A percentile compares a stretch with the other conserved stretches of the same genome.
These are phyloP conservation scores for Bagarius yarrelli DNA, from an alignment of 2,113 vertebrate genomes.

Conservation along the genomic window DNA sequence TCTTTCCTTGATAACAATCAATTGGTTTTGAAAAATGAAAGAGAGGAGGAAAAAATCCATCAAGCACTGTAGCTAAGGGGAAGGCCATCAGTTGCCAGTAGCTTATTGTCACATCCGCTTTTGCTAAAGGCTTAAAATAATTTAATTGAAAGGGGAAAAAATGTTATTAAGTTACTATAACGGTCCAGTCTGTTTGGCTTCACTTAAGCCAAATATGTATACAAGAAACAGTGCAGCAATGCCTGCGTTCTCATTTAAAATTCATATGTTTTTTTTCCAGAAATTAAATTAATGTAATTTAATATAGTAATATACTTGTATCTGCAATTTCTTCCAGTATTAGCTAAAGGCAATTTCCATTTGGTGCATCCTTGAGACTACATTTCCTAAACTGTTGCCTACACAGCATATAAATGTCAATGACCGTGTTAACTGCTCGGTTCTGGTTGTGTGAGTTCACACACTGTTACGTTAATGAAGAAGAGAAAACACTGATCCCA, in stretches of 20 bases:
- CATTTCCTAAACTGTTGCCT: slow-evolving; percentile 28
- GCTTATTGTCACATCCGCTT: slow-evolving; percentile 23
- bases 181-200: slow-evolving; percentile 23
- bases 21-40: slow-evolving; percentile 32
- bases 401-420: slow-evolving; percentile 19
- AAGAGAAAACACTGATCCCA: slow-evolving; percentile 10
- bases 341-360: slow-evolving; percentile 16
- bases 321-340: slow-evolving; percentile 2
- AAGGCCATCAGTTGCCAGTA: slow-evolving; percentile 26
- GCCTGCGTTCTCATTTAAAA: slow-evolving; percentile 9
- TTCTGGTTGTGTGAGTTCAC: slow-evolving; percentile 29
- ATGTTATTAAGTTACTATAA: slow-evolving; percentile 27
- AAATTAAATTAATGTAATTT: slow-evolving; percentile 29
- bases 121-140: slow-evolving; percentile 31
- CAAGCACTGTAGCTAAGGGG: slow-evolving; percentile 24
- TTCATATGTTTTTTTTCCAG: neutral
- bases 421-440: slow-evolving; percentile 22
- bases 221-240: neutral
- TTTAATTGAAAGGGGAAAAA: slow-evolving; percentile 6
- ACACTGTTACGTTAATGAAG: slow-evolving; percentile 2
- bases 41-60: slow-evolving; percentile 22
- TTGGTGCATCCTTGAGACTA: slow-evolving; percentile 21
- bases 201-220: slow-evolving; percentile 15
- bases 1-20: slow-evolving; percentile 48
- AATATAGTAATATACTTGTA: neutral